Evolutionary conservation across 2,113 vertebrate species (phyloP).

Genomic region (Petromus typicus): DNA sequence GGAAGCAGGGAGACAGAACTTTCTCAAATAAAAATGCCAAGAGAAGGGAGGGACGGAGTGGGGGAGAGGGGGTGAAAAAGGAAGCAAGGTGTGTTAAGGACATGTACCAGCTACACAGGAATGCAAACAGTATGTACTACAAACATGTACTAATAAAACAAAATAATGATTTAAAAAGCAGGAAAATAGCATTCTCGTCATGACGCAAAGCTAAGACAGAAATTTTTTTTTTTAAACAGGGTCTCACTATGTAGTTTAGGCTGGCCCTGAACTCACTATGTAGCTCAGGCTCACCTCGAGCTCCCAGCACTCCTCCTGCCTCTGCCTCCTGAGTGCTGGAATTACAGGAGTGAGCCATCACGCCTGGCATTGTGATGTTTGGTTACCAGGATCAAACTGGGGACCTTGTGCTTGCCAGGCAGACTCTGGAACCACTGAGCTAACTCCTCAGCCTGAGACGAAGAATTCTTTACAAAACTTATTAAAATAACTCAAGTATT

Average conservation of each 20-base stretch:
- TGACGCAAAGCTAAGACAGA: not conserved
- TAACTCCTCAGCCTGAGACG: too few relatives aligned
- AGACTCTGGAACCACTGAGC: too few relatives aligned
- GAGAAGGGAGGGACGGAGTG: not conserved
- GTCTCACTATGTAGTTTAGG: too few relatives aligned
- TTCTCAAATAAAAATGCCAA: not conserved
- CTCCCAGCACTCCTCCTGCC: too few relatives aligned
- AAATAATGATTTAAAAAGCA: not conserved
- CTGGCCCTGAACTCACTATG: too few relatives aligned
- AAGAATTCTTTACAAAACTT: not conserved
- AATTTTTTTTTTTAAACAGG: too few relatives aligned
- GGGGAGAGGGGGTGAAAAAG: not conserved
- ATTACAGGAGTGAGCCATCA: too few relatives aligned
- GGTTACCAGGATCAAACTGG: too few relatives aligned
- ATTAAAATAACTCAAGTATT: not conserved
- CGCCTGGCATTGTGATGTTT: too few relatives aligned
- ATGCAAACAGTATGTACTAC: not conserved
- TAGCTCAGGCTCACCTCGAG: too few relatives aligned
- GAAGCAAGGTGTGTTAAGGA: not conserved
- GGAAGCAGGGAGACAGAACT: not conserved
- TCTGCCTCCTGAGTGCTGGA: too few relatives aligned
- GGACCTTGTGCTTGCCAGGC: too few relatives aligned
- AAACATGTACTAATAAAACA: not conserved
- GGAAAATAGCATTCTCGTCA: not conserved
- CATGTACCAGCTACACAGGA: not conserved